phyloP scores from a whole-genome alignment of 2,888 invertebrate genomes.

The Xestia c-nigrum region DNA sequence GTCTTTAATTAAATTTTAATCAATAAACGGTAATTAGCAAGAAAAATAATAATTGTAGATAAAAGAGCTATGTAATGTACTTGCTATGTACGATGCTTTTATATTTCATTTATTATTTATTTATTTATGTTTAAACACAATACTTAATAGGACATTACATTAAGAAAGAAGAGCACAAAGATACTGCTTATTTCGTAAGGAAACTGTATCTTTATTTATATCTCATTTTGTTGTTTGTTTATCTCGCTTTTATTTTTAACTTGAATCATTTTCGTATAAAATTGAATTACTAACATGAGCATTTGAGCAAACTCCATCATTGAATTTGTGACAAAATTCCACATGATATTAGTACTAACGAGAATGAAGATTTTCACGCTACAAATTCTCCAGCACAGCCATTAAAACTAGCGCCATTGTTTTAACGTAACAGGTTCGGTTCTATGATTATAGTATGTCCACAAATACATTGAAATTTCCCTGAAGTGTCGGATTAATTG shows the following conservation, averaged over 20 bases:
- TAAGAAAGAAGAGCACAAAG: no score
- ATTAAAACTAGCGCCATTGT: conserved; percentile 25
- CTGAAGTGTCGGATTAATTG: conserved; percentile 11
- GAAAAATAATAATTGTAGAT: background rate
- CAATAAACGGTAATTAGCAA: no score
- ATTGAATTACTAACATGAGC: background rate
- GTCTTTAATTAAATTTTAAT: background rate
- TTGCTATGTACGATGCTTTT: no score
- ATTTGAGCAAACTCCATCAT: background rate
- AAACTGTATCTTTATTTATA: no score
- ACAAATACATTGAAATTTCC: conserved; percentile 16
- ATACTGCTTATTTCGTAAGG: no score
- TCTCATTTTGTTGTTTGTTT: no score
- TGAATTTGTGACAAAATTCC: background rate
- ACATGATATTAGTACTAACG: background rate
- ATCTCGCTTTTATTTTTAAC: background rate
- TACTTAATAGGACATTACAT: no score
- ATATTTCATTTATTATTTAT: no score
- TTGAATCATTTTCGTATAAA: conserved; percentile 9
- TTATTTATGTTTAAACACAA: no score
- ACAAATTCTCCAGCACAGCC: background rate
- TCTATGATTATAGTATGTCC: background rate
- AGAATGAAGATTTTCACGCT: conserved; percentile 3
- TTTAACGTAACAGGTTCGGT: background rate
- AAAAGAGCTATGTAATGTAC: background rate